Percentiles rank a stretch among this genome's conserved stretches.
These are phyloP conservation scores for Calidris pugnax DNA, from an alignment of 2,113 vertebrate genomes.

Conservation along the genomic window DNA sequence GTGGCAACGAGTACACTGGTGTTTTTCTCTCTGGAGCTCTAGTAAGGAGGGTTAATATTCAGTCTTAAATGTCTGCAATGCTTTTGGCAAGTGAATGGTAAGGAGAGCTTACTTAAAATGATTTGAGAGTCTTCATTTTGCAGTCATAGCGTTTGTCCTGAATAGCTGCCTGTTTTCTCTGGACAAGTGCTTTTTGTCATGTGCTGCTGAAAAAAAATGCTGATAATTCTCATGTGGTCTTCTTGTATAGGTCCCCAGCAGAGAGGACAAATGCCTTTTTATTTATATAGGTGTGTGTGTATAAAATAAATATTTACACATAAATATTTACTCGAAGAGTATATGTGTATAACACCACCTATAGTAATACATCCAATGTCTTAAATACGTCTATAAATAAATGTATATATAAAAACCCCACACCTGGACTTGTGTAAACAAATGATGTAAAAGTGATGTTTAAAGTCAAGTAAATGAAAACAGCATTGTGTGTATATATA, in stretches of 20 bases:
- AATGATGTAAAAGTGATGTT: not conserved
- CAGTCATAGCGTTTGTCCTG: not conserved
- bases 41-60: not conserved
- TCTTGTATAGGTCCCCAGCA: not conserved
- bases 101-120: not conserved
- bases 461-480: not conserved
- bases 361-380: not conserved
- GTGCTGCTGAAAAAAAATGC: not conserved
- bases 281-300: not conserved
- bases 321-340: not conserved
- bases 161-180: not conserved
- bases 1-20: not conserved
- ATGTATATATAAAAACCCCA: fast-evolving
- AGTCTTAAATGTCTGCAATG: not conserved
- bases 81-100: not conserved
- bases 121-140: not conserved
- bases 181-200: not conserved
- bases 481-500: not conserved
- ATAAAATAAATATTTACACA: not conserved
- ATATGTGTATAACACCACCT: not conserved
- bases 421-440: not conserved
- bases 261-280: not conserved
- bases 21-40: not conserved
- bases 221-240: not conserved
- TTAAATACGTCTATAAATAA: not conserved